Conservation (phyloP, 1,140 invertebrate species). For the Caenorhabditis briggsae region DNA sequence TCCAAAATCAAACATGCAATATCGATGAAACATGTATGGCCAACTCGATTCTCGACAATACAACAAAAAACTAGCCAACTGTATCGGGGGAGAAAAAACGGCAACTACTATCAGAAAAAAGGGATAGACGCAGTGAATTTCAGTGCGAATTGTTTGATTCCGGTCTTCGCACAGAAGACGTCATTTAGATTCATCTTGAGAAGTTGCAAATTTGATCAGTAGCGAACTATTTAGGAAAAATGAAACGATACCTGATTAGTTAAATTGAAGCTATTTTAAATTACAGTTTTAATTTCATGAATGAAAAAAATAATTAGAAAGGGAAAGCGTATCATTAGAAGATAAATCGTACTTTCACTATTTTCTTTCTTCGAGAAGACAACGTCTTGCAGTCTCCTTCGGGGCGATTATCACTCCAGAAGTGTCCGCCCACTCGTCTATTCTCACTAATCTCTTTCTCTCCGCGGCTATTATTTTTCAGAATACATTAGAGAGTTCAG, state of each 20-base stretch:
- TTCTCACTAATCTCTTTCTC: not conserved
- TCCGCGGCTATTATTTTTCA: constrained; percentile 5
- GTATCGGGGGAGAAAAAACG: not conserved
- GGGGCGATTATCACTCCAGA: constrained; percentile 12
- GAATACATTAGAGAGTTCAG: not conserved
- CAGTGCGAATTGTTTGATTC: constrained; percentile 7
- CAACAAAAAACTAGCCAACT: constrained; percentile 7
- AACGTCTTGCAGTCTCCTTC: not conserved
- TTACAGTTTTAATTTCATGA: too few species aligned
- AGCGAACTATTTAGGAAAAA: too few species aligned
- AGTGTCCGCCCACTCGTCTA: constrained; percentile 25
- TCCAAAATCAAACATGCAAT: not conserved
- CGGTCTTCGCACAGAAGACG: not conserved
- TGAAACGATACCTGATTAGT: too few species aligned
- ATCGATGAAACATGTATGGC: not conserved
- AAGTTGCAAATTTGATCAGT: too few species aligned
- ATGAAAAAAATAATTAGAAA: not conserved
- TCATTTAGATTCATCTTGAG: not conserved
- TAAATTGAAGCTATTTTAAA: too few species aligned
- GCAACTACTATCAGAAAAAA: not conserved
- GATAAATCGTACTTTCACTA: constrained; percentile 47
- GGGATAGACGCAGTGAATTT: constrained; percentile 1
- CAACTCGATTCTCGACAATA: not conserved
- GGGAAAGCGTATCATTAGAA: constrained; percentile 32
- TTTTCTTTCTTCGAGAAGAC: not conserved